Conservation (phyloP, 2,888 invertebrate species). For the Machimus atricapillus region DNA sequence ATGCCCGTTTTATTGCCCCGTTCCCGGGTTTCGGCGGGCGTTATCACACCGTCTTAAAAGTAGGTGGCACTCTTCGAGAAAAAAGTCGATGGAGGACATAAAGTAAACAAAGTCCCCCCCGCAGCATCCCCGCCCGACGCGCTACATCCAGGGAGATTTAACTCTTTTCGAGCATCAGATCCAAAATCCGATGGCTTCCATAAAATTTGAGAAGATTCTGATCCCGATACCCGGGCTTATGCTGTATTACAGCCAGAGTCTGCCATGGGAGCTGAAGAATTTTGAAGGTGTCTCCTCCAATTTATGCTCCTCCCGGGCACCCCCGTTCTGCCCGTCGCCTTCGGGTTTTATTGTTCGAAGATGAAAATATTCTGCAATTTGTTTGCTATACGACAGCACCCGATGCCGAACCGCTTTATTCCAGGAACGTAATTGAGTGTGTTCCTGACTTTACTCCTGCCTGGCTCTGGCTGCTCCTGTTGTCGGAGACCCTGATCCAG, state of each 20-base stretch:
- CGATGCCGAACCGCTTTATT: slow-evolving; percentile 9
- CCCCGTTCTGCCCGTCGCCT: background rate
- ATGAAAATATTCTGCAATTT: slow-evolving; percentile 30
- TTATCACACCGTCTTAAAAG: background rate
- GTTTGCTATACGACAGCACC: background rate
- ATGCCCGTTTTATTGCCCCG: slow-evolving; percentile 17
- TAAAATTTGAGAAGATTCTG: slow-evolving; percentile 35
- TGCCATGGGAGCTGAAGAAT: background rate
- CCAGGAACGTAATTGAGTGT: slow-evolving; percentile 12
- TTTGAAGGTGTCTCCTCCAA: slow-evolving; percentile 23
- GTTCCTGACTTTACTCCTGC: background rate
- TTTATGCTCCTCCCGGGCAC: background rate
- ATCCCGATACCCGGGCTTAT: slow-evolving; percentile 25
- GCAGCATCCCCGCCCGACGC: background rate
- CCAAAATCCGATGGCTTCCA: slow-evolving; percentile 26
- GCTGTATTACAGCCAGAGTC: background rate
- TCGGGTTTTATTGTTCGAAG: background rate
- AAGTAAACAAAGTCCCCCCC: background rate
- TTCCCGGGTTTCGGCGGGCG: background rate
- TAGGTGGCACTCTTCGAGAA: background rate
- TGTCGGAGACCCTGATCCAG: background rate
- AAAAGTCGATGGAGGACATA: background rate
- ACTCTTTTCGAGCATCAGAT: background rate
- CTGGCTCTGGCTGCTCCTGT: background rate
- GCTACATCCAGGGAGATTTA: background rate